Percentiles rank a stretch among this genome's conserved stretches.
phyloP scores from a whole-genome alignment of 2,888 invertebrate genomes.

The Lysandra bellargus region DNA sequence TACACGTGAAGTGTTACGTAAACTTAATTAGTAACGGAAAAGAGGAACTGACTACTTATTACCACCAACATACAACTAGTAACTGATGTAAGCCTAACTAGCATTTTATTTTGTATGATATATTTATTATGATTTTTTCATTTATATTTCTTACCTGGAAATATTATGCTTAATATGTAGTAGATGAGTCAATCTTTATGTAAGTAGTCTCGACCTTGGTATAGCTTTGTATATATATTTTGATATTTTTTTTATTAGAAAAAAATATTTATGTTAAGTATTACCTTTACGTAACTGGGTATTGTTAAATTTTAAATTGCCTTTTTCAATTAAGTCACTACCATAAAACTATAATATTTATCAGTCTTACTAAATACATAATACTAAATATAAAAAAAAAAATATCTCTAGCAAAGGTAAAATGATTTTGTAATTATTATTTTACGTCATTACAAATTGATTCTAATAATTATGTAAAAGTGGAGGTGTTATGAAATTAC shows the following conservation, averaged over 20 bases:
- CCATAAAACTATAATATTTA: background rate
- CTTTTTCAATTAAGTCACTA: background rate
- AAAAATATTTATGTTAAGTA: background rate
- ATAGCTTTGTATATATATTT: background rate
- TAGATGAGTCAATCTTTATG: background rate
- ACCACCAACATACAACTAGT: slow-evolving; percentile 62
- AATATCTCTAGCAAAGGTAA: background rate
- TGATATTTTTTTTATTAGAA: background rate
- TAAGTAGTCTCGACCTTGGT: background rate
- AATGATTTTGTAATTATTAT: background rate
- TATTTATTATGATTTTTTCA: slow-evolving; percentile 41
- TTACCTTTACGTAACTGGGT: background rate
- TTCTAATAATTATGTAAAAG: no score
- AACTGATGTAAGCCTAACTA: slow-evolving; percentile 68
- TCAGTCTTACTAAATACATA: background rate
- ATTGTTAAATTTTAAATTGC: background rate
- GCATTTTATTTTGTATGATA: slow-evolving; percentile 49
- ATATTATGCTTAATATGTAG: background rate
- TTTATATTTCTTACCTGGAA: slow-evolving; percentile 5
- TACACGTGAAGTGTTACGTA: slow-evolving; percentile 77
- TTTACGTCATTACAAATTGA: background rate
- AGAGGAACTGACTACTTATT: slow-evolving; percentile 66
- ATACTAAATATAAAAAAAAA: no score
- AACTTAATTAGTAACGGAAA: slow-evolving; percentile 73
- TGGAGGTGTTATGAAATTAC: background rate